Percentiles rank a stretch among this genome's conserved stretches.
Evolutionary conservation across 2,797 vertebrate species (phyloP).

Genomic region (Tiaroga cobitis): DNA sequence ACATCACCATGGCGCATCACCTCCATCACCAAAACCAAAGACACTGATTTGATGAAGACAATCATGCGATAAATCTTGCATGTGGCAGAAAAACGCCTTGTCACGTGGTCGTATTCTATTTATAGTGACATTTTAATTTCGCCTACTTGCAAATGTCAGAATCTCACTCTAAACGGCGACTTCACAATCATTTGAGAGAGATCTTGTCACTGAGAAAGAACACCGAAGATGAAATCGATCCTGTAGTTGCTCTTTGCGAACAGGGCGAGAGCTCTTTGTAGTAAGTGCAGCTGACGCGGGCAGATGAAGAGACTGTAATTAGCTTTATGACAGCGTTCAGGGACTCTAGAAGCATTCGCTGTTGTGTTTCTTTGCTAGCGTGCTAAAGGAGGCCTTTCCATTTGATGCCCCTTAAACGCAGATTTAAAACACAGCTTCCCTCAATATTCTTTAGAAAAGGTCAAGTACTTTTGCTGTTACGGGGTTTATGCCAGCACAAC

Average conservation of each 20-base stretch:
- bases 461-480: background rate
- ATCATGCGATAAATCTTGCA: background rate
- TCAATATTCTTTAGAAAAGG: constrained; percentile 30
- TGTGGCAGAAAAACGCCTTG: constrained; percentile 10
- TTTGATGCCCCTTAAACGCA: constrained; percentile 3
- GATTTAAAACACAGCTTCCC: background rate
- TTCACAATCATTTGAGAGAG: constrained; percentile 50
- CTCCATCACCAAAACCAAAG: background rate
- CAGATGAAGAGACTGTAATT: constrained; percentile 27
- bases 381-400: background rate
- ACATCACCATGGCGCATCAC: background rate
- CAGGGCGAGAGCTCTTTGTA: constrained; percentile 25
- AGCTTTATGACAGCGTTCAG: constrained; percentile 35
- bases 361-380: background rate
- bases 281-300: constrained; percentile 24
- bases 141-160: constrained; percentile 52
- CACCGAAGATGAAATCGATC: constrained; percentile 46
- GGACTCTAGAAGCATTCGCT: constrained; percentile 13
- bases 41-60: background rate
- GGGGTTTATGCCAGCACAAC: constrained; percentile 5
- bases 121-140: constrained; percentile 48
- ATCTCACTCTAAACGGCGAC: constrained; percentile 34
- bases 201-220: constrained; percentile 36
- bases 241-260: constrained; percentile 10
- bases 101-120: constrained; percentile 30